A percentile compares a stretch with the other conserved stretches of the same genome.
Conservation (phyloP, 2,113 vertebrate genomes). For the Rhombomys opimus region DNA sequence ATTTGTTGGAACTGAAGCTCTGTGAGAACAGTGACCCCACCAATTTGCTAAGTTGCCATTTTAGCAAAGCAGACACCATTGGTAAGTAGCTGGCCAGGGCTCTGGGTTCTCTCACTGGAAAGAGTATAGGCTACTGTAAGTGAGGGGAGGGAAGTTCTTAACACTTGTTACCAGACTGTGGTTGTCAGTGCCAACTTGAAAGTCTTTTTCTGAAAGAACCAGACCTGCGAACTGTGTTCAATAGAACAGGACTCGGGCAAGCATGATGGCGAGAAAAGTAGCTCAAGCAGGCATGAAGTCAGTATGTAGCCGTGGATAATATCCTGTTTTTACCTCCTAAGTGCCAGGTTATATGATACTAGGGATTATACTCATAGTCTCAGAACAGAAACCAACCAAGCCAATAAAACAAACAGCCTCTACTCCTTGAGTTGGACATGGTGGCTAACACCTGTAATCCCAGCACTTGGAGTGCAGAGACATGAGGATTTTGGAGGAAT, state of each 20-base stretch:
- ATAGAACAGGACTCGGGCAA: background rate
- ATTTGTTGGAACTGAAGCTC: constrained; percentile 96
- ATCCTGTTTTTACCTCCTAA: background rate
- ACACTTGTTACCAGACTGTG: background rate
- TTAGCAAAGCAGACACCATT: constrained; percentile 97
- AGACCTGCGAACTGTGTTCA: background rate
- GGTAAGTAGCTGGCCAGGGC: constrained; percentile 86
- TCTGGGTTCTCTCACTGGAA: background rate
- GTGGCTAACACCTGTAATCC: background rate
- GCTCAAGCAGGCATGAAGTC: background rate
- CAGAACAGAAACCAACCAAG: background rate
- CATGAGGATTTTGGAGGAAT: background rate
- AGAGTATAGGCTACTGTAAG: too few relatives aligned
- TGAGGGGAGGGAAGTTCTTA: background rate
- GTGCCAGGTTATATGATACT: background rate
- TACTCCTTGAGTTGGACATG: background rate
- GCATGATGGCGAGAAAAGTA: background rate
- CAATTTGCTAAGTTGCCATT: constrained; percentile 93
- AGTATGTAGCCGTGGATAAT: background rate
- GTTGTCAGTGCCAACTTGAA: background rate
- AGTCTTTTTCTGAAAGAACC: background rate
- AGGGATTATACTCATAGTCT: background rate
- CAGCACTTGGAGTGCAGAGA: background rate
- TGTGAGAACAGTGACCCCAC: constrained; percentile 95
- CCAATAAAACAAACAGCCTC: background rate